These are phyloP conservation scores for Nephrotoma appendiculata DNA, from an alignment of 2,888 invertebrate species.

Conservation along the genomic window DNA sequence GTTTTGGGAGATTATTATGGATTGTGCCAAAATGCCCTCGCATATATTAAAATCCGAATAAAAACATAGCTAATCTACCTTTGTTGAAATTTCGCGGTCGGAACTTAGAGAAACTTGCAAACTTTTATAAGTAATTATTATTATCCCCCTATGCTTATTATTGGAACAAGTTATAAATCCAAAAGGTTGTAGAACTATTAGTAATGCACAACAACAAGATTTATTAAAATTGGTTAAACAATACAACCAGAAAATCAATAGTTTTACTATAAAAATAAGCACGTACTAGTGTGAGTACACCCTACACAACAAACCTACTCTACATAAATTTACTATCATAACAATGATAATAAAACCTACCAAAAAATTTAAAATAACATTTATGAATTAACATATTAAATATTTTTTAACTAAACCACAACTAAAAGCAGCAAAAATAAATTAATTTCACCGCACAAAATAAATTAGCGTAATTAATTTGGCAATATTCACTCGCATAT, in stretches of 20 bases:
- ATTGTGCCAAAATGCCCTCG: too few species aligned
- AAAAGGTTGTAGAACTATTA: too few species aligned
- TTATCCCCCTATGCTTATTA: too few species aligned
- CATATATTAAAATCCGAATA: too few species aligned
- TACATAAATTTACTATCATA: background rate
- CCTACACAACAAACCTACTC: background rate
- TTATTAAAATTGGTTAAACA: background rate
- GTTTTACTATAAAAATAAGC: background rate
- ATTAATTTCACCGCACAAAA: background rate
- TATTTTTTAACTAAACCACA: background rate
- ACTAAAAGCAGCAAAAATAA: background rate
- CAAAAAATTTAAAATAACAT: background rate
- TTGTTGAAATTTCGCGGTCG: too few species aligned
- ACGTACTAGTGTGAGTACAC: background rate
- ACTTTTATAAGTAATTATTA: too few species aligned
- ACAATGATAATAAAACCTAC: background rate
- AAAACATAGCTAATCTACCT: too few species aligned
- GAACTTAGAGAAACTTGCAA: too few species aligned
- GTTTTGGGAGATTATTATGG: too few species aligned
- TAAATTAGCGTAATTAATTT: background rate
- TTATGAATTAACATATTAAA: background rate
- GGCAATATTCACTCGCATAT: background rate
- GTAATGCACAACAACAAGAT: background rate
- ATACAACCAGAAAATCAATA: background rate
- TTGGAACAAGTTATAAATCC: too few species aligned